Evolutionary conservation across 2,797 vertebrate genomes (phyloP).

Genomic region (Telmatherina bonti): DNA sequence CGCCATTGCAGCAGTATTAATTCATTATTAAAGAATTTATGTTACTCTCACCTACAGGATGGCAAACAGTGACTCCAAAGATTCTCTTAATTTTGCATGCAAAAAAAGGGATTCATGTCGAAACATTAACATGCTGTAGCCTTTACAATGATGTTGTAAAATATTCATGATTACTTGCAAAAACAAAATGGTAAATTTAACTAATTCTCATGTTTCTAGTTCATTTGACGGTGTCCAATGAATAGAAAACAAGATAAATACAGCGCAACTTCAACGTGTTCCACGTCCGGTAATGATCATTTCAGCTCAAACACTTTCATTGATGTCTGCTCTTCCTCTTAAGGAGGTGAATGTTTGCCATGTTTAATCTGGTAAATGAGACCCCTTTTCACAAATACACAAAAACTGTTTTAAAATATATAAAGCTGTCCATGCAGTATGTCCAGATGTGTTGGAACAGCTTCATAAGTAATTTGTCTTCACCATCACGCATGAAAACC

Average conservation of each 20-base stretch:
- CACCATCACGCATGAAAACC: background rate
- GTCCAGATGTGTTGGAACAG: too few species aligned
- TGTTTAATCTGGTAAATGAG: background rate
- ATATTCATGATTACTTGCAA: slow-evolving; percentile 1
- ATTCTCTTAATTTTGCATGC: slow-evolving; percentile 2
- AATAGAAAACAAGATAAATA: background rate
- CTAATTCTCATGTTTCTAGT: background rate
- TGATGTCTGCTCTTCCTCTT: background rate
- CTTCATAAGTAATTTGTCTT: background rate
- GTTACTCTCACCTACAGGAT: background rate
- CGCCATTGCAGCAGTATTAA: too few species aligned
- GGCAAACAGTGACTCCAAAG: background rate
- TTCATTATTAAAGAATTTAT: too few species aligned
- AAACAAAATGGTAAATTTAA: background rate
- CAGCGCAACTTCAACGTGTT: background rate
- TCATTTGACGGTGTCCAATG: rapidly evolving
- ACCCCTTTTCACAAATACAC: background rate
- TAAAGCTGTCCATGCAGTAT: background rate
- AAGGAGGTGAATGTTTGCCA: background rate
- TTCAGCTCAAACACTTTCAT: background rate
- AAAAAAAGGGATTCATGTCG: background rate
- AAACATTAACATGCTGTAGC: background rate
- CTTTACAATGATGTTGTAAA: background rate
- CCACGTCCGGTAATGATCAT: background rate
- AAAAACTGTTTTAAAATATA: background rate